Base-by-base conservation (phyloP, 2,113 vertebrate species). In the Malurus melanocephalus region DNA sequence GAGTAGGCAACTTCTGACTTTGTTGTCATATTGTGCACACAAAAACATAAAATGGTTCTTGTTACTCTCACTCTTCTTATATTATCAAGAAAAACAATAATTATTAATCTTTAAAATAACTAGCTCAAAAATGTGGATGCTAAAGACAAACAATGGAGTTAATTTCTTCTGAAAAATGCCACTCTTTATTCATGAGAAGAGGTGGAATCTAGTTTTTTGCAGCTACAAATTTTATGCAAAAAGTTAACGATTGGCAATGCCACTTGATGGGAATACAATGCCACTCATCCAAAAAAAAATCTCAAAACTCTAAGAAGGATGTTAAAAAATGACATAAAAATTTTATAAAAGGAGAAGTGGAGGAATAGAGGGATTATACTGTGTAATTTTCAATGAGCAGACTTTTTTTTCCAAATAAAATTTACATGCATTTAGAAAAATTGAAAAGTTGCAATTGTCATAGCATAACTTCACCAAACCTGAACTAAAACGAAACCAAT, bases 361-460 rank as follows among this genome's bases (percentile, higher is more conserved):
- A 76, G 6, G n/a, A 6, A 23, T 9, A 38, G 12, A 11, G 22
- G 49, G 3, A 24, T 64, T 76, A 28, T 16, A n/a, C 1, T 11
- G 38, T 30, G 4, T 22, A 64, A 59, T 87, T 93, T 82, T 68
- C 9, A 53, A 43, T 16, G 3, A 88, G 30, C 5, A n/a, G 1
- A 20, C 1, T 73, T 57, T 73, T 73, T 69, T 73, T 8, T 55
- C 15, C 7, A 35, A 64, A 66, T 28, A 53, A 68, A 71, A 53
- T 32, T 3, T 6, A 8, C 6, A 1, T 24, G 5, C 48, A n/a
- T 42, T 74, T 16, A 4, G 19, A 88, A 76, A 80, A 73, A 15
- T 0, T 0, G 6, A 27, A n/a, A 59, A 42, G 4, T 20, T 52
- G 3, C 1, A 43, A 21, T 24, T 78, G 2, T 56, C 19, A 40